A percentile compares a stretch with the other conserved stretches of the same genome.
Conservation (phyloP, 2,797 vertebrate species). For the Novumbra hubbsi region DNA sequence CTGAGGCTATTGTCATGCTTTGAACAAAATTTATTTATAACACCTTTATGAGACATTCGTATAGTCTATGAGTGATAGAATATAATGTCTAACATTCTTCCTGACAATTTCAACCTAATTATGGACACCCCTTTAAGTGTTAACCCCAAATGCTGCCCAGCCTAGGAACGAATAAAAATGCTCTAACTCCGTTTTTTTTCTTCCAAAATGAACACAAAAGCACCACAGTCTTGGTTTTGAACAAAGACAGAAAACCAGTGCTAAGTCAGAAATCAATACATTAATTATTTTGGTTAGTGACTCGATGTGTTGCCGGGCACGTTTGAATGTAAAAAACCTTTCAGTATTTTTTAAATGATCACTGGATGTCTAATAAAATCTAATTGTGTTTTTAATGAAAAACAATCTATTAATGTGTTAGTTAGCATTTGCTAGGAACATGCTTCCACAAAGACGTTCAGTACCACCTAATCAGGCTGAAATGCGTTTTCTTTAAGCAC, state of each 20-base stretch:
- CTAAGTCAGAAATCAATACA: background rate
- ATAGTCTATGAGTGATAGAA: background rate
- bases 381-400: no score
- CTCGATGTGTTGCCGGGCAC: background rate
- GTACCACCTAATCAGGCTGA: no score
- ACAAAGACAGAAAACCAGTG: background rate
- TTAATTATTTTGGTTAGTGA: slow-evolving; percentile 20
- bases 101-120: background rate
- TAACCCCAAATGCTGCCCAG: background rate
- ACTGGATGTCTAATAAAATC: no score
- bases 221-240: background rate
- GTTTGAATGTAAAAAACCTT: slow-evolving; percentile 37
- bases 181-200: background rate
- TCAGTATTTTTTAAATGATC: background rate
- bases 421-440: no score
- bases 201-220: background rate
- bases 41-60: slow-evolving; percentile 11
- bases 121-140: background rate
- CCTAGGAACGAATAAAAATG: slow-evolving; percentile 1
- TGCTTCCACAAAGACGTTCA: no score
- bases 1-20: slow-evolving; percentile 21
- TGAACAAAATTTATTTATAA: slow-evolving; percentile 12
- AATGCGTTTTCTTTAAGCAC: no score
- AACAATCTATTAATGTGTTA: no score
- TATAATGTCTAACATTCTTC: background rate